Percentiles rank a stretch among this genome's conserved stretches.
Evolutionary conservation across 1,140 invertebrate genomes (phyloP).

Genomic region (Uloborus diversus): DNA sequence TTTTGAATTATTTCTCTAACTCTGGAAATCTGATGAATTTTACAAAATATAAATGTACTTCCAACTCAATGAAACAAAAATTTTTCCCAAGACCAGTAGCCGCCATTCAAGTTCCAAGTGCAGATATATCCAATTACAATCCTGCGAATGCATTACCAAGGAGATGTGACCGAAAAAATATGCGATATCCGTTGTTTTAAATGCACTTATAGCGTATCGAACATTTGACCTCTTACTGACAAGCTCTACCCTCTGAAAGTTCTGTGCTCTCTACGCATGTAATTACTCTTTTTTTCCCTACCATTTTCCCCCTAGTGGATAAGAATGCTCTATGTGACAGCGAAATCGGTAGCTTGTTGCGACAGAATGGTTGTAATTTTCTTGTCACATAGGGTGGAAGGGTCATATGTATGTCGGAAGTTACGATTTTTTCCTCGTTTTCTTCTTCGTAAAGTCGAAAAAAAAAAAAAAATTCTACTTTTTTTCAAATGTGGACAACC

Average conservation of each 20-base stretch:
- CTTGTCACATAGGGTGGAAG: conserved; percentile 27
- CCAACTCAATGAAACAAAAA: too few species aligned
- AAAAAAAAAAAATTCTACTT: too few species aligned
- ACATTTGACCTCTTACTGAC: conserved; percentile 40
- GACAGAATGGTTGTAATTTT: conserved; percentile 48
- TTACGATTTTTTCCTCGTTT: not conserved
- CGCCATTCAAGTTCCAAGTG: too few species aligned
- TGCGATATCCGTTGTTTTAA: not conserved
- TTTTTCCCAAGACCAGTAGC: too few species aligned
- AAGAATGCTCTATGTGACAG: conserved; percentile 29
- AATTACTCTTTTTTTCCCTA: conserved; percentile 37
- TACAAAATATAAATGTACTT: too few species aligned
- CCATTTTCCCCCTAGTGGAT: not conserved
- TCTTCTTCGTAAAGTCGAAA: too few species aligned
- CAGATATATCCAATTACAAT: too few species aligned
- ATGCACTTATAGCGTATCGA: not conserved
- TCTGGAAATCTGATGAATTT: too few species aligned
- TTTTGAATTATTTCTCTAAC: too few species aligned
- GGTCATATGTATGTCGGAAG: conserved; percentile 45
- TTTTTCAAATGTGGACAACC: too few species aligned
- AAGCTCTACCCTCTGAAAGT: conserved; percentile 39
- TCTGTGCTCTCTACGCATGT: conserved; percentile 5
- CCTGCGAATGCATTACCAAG: not conserved
- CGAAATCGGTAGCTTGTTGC: conserved; percentile 18
- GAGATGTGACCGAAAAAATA: conserved; percentile 1